Evolutionary conservation across 2,888 invertebrate species (phyloP).

Genomic region (Hololepta plana): DNA sequence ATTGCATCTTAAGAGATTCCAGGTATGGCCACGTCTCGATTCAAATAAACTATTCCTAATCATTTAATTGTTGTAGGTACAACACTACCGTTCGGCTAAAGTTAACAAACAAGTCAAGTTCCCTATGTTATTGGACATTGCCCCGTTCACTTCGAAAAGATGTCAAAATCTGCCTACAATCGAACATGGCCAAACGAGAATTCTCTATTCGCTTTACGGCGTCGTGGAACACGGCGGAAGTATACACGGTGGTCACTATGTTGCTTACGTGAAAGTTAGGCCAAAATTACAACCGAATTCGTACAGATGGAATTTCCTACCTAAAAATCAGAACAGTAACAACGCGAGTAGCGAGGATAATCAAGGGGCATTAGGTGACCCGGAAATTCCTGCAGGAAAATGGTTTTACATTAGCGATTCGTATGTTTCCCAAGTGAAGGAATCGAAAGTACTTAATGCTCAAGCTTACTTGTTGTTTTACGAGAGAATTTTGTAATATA

Average conservation of each 20-base stretch:
- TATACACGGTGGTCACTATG: constrained; percentile 80
- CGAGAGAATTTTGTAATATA: constrained; percentile 77
- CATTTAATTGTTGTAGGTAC: constrained; percentile 8
- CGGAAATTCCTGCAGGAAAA: constrained; percentile 43
- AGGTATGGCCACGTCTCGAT: constrained; percentile 32
- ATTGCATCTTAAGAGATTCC: constrained; percentile 89
- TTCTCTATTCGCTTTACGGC: constrained; percentile 82
- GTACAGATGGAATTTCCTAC: constrained; percentile 55
- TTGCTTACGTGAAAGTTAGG: constrained; percentile 87
- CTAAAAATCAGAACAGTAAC: constrained; percentile 24
- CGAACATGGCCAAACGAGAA: constrained; percentile 19
- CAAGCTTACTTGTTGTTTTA: constrained; percentile 96
- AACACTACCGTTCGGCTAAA: constrained; percentile 45
- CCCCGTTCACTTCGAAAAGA: constrained; percentile 68
- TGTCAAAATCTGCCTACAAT: constrained; percentile 37
- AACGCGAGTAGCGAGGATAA: constrained; percentile 22
- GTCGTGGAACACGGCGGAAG: constrained; percentile 90
- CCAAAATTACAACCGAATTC: constrained; percentile 40
- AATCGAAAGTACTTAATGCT: constrained; percentile 60
- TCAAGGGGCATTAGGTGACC: constrained; percentile 24
- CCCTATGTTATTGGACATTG: constrained; percentile 67
- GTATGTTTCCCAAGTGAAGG: constrained; percentile 61
- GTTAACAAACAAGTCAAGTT: constrained; percentile 76
- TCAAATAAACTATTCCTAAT: background rate
- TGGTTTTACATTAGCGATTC: constrained; percentile 95